phyloP scores from a whole-genome alignment of 2,797 vertebrate genomes.

The Halcyon leucocephala region DNA sequence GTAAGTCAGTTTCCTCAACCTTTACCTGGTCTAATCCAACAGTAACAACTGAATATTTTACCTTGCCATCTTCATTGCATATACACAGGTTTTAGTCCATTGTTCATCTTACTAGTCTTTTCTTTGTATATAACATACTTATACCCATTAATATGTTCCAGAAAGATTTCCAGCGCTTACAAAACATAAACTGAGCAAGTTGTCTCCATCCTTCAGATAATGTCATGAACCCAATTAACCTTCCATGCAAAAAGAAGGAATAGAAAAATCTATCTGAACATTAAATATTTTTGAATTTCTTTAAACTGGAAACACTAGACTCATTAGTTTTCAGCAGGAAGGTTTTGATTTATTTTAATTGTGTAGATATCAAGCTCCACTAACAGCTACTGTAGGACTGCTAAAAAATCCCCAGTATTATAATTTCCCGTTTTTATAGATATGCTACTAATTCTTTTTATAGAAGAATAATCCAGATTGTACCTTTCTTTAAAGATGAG shows the following conservation, averaged over 20 bases:
- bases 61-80: neutral
- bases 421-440: neutral
- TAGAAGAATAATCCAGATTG: neutral
- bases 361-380: neutral
- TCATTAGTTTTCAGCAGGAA: slow-evolving; percentile 11
- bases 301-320: slow-evolving; percentile 1
- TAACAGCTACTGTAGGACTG: neutral
- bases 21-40: neutral
- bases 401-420: neutral
- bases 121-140: slow-evolving; percentile 2
- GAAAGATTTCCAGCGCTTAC: slow-evolving; percentile 16
- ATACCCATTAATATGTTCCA: neutral
- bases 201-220: slow-evolving; percentile 21
- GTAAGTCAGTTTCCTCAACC: neutral
- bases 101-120: neutral
- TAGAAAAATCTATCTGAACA: neutral
- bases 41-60: neutral
- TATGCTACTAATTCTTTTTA: neutral
- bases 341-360: neutral
- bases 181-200: slow-evolving; percentile 45
- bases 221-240: slow-evolving; percentile 70
- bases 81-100: neutral
- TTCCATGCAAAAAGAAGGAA: neutral
- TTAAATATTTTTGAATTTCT: slow-evolving; percentile 45
- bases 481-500: neutral